These are phyloP conservation scores for Blennius ocellaris DNA, from an alignment of 2,113 vertebrate genomes.

Conservation along the genomic window DNA sequence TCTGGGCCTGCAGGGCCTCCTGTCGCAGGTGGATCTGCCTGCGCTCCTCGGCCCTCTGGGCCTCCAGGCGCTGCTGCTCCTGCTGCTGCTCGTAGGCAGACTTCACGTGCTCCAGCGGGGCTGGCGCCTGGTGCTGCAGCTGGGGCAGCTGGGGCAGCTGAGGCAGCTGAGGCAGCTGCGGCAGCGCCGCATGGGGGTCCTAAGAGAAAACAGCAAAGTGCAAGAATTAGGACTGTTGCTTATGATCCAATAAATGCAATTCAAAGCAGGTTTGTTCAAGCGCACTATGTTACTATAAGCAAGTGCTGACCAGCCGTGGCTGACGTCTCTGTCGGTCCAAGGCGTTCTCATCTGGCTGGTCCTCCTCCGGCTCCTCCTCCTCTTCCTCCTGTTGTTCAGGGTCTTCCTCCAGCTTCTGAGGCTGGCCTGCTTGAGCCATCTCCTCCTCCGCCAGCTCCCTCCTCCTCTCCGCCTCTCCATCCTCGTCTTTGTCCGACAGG, in stretches of 20 bases:
- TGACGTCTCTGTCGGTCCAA: slow-evolving; percentile 72
- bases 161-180: slow-evolving; percentile 28
- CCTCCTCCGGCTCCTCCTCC: slow-evolving; percentile 62
- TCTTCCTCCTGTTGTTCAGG: slow-evolving; percentile 77
- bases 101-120: slow-evolving; percentile 58
- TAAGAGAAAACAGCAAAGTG: not conserved
- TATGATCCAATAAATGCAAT: not conserved
- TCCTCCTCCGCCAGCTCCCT: slow-evolving; percentile 92
- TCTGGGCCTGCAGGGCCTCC: slow-evolving; percentile 85
- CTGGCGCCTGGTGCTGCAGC: slow-evolving; percentile 33
- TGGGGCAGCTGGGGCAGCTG: slow-evolving; percentile 32
- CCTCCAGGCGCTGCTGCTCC: slow-evolving; percentile 89
- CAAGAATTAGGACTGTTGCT: too few relatives aligned
- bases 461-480: slow-evolving; percentile 87
- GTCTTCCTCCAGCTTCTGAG: slow-evolving; percentile 85
- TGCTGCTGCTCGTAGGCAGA: slow-evolving; percentile 89
- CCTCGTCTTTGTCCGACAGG: slow-evolving; percentile 74
- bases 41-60: slow-evolving; percentile 82
- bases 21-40: slow-evolving; percentile 82
- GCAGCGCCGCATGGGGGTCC: slow-evolving; percentile 41
- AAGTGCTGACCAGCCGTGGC: slow-evolving; percentile 61
- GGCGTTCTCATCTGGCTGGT: slow-evolving; percentile 78
- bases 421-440: slow-evolving; percentile 90
- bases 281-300: too few relatives aligned
- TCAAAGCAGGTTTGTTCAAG: not conserved